These are phyloP conservation scores for Homalodisca vitripennis DNA, from an alignment of 1,140 invertebrate genomes.

Conservation along the genomic window DNA sequence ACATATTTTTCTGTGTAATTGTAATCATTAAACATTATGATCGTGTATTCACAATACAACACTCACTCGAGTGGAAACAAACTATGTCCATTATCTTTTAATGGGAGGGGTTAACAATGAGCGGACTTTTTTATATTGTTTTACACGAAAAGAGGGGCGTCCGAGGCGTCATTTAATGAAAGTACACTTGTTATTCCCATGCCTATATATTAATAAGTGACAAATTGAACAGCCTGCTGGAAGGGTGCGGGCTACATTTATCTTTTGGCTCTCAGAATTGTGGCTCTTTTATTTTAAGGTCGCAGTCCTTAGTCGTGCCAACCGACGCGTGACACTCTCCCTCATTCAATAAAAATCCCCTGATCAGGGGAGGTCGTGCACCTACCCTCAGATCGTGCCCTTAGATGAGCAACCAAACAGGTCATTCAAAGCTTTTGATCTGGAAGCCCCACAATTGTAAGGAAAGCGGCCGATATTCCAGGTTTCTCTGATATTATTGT, in stretches of 20 bases:
- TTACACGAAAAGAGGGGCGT: no score
- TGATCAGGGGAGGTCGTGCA: neutral
- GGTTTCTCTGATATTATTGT: no score
- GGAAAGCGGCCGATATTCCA: no score
- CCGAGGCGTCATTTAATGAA: neutral
- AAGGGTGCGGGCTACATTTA: slow-evolving; percentile 3
- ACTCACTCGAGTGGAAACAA: no score
- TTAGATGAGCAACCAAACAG: neutral
- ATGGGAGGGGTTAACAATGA: neutral
- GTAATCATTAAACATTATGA: no score
- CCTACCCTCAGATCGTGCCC: neutral
- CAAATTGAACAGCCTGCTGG: neutral
- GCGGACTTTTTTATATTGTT: neutral
- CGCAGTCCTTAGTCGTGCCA: neutral
- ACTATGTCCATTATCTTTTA: no score
- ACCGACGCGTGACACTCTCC: neutral
- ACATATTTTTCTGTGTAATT: no score
- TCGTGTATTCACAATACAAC: no score
- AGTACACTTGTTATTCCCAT: slow-evolving; percentile 6
- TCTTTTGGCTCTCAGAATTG: neutral
- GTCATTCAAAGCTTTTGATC: neutral
- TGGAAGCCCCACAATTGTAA: neutral
- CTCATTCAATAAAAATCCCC: slow-evolving; percentile 10
- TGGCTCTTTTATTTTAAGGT: slow-evolving; percentile 18
- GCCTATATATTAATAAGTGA: slow-evolving; percentile 20